phyloP scores from a whole-genome alignment of 2,113 vertebrate species.

The Bos javanicus region DNA sequence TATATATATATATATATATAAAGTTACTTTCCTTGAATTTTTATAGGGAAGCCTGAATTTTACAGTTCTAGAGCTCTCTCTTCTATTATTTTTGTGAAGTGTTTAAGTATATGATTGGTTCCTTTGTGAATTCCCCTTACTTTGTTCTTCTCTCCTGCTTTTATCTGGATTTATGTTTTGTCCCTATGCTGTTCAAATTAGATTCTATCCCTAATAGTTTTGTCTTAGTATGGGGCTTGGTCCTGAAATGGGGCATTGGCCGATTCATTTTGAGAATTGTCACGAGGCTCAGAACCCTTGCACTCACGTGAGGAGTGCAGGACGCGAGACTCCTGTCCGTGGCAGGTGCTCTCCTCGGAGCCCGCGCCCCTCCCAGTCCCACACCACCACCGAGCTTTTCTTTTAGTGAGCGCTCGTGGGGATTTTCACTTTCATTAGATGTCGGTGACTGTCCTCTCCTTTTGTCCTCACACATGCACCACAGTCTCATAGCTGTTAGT shows the following conservation, averaged over 20 bases:
- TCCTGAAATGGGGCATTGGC: neutral
- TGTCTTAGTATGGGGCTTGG: neutral
- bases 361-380: neutral
- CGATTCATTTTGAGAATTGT: neutral
- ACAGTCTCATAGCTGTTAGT: neutral
- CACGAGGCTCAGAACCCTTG: neutral
- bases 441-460: neutral
- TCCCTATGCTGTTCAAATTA: neutral
- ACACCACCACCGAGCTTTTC: neutral
- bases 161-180: neutral
- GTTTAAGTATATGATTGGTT: neutral
- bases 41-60: neutral
- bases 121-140: neutral
- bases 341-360: too few relatives aligned
- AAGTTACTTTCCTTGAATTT: neutral
- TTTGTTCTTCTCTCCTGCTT: neutral
- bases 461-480: neutral
- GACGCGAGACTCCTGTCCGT: rapidly evolving
- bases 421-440: neutral
- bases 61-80: slow-evolving; percentile 27
- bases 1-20: neutral
- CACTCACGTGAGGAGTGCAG: neutral
- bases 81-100: slow-evolving; percentile 29
- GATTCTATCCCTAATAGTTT: neutral
- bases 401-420: rapidly evolving